Percentiles rank a stretch among this genome's conserved stretches.
phyloP scores from a whole-genome alignment of 2,797 vertebrate genomes.

The Eremophila alpestris region DNA sequence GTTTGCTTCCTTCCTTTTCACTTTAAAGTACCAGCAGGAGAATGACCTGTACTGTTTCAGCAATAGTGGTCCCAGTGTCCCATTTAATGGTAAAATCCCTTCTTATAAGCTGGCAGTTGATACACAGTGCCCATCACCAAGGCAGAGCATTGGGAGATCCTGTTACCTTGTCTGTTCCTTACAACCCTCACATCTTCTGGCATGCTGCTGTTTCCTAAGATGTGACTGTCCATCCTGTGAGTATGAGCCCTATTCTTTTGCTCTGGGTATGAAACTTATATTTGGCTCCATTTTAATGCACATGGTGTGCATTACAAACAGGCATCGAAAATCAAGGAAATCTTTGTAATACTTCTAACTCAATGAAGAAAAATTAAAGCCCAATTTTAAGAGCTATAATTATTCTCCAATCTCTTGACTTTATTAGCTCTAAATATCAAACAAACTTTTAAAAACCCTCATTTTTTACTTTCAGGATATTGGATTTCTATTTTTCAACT shows the following conservation, averaged over 20 bases:
- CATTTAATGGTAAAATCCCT: neutral
- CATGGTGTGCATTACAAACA: neutral
- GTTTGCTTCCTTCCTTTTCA: neutral
- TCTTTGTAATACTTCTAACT: neutral
- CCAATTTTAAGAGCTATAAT: neutral
- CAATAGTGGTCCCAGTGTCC: accelerated
- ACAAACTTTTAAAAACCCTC: neutral
- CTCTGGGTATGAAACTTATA: neutral
- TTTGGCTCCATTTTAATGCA: neutral
- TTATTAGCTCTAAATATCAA: neutral
- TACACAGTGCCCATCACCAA: neutral
- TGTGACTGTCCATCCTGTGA: neutral
- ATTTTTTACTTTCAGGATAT: neutral
- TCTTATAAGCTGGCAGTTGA: neutral
- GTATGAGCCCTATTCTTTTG: neutral
- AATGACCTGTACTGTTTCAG: neutral
- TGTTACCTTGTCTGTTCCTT: neutral
- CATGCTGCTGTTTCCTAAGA: neutral
- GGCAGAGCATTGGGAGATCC: neutral
- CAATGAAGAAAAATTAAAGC: neutral
- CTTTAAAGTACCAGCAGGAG: neutral
- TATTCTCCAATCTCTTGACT: neutral
- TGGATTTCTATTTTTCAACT: neutral
- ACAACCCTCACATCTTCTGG: neutral
- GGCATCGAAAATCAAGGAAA: neutral